These are phyloP conservation scores for Pseudorectes ferrugineus DNA, from an alignment of 2,113 vertebrate genomes.

Conservation along the genomic window DNA sequence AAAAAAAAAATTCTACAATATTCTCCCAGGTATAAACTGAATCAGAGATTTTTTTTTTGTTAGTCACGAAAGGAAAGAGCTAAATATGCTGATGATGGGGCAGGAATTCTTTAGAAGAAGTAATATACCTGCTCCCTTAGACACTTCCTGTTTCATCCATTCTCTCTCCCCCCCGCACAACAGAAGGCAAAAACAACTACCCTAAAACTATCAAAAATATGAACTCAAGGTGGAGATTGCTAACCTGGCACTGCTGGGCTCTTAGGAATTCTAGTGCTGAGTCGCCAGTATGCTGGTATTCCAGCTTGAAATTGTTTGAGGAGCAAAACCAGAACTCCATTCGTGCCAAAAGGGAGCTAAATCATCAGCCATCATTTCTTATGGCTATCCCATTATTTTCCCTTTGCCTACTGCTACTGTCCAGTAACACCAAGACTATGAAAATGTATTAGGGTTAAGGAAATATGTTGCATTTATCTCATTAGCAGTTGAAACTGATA, in stretches of 20 bases:
- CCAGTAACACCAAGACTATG: neutral
- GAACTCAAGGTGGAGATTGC: neutral
- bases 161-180: accelerated
- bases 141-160: neutral
- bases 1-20: neutral
- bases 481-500: neutral
- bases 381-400: neutral
- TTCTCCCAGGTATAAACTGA: neutral
- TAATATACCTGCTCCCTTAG: neutral
- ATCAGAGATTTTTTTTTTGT: neutral
- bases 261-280: neutral
- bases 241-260: neutral
- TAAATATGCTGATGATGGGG: neutral
- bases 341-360: neutral
- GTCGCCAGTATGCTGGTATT: neutral
- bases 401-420: neutral
- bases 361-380: neutral
- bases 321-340: neutral
- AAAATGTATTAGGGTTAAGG: neutral
- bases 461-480: neutral
- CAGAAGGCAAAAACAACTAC: neutral
- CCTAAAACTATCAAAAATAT: neutral
- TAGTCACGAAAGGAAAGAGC: neutral
- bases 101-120: neutral
- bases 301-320: neutral